Conservation (phyloP, 2,113 vertebrate genomes). For the Labeo rohita region DNA sequence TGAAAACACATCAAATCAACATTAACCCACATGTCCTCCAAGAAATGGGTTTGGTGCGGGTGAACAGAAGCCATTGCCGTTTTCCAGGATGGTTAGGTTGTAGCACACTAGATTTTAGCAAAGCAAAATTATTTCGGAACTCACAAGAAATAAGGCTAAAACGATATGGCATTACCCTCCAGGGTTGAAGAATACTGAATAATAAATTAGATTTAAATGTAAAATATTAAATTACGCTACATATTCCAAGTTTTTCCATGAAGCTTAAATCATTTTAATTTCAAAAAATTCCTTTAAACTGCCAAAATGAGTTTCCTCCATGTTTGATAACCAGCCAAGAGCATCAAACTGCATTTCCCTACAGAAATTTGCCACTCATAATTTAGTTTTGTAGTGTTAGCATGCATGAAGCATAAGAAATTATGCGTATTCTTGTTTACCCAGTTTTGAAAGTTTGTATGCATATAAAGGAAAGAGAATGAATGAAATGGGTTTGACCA, state of each 20-base stretch:
- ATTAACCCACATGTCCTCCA: conserved; percentile 43
- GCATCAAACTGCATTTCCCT: neutral
- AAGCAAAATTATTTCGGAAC: conserved; percentile 9
- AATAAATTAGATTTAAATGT: neutral
- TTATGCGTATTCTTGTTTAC: neutral
- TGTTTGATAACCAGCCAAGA: neutral
- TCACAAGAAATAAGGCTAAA: neutral
- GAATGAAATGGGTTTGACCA: neutral
- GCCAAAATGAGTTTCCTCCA: neutral
- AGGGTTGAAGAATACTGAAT: neutral
- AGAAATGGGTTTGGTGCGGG: conserved; percentile 29
- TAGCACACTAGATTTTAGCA: neutral
- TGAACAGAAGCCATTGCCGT: neutral
- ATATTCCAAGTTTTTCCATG: neutral
- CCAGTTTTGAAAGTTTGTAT: neutral
- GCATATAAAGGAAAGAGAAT: neutral
- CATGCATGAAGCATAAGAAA: neutral
- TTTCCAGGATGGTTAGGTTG: neutral
- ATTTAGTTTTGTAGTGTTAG: neutral
- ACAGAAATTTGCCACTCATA: neutral
- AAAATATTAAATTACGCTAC: neutral
- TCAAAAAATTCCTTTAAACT: neutral
- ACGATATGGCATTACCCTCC: neutral
- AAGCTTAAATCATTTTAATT: neutral
- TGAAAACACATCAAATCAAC: conserved; percentile 45